Conservation (phyloP, 2,797 vertebrate genomes). For the Florisuga fusca region DNA sequence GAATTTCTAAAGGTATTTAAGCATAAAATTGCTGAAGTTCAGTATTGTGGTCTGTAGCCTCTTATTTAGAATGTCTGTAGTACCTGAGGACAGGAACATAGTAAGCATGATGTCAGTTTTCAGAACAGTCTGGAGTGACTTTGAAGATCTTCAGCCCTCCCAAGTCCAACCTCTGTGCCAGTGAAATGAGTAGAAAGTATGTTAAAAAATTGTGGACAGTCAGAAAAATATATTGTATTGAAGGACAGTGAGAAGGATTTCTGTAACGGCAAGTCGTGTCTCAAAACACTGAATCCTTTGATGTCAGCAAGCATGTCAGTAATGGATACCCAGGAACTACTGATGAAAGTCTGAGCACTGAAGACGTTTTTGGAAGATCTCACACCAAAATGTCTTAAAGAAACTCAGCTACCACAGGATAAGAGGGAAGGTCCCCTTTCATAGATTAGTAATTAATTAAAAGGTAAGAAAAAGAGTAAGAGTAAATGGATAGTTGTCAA, state of each 20-base stretch:
- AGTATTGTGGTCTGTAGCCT: background rate
- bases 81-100: background rate
- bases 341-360: background rate
- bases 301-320: background rate
- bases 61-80: background rate
- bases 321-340: background rate
- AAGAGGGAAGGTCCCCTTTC: background rate
- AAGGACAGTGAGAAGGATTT: background rate
- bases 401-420: background rate
- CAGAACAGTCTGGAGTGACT: background rate
- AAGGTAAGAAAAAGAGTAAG: background rate
- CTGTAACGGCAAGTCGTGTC: background rate
- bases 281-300: background rate
- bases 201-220: background rate
- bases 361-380: slow-evolving; percentile 13
- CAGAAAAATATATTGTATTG: rapidly evolving
- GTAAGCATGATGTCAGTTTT: background rate
- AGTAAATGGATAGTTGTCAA: background rate
- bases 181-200: background rate
- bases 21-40: background rate
- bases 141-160: background rate
- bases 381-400: background rate
- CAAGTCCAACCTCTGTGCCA: background rate
- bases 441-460: background rate
- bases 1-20: background rate